Percentiles rank a stretch among this genome's conserved stretches.
phyloP scores from a whole-genome alignment of 2,888 invertebrate genomes.

The Apamea sordens region DNA sequence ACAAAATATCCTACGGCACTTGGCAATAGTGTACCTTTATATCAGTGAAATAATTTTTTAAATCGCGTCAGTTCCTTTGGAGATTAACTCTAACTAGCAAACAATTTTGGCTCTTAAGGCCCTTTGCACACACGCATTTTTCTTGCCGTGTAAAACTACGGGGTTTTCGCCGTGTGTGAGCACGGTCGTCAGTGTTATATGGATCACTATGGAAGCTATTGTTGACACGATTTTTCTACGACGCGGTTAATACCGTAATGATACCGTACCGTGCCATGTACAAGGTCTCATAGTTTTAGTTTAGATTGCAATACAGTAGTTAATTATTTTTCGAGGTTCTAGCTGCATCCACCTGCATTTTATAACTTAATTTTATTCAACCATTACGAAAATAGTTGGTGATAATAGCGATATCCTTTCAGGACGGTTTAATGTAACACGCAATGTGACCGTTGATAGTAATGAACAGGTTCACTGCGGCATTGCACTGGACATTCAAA shows the following conservation, averaged over 20 bases:
- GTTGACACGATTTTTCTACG: no score
- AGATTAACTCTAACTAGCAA: neutral
- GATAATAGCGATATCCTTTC: neutral
- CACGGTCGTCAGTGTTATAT: neutral
- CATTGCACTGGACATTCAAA: conserved; percentile 7
- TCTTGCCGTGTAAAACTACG: no score
- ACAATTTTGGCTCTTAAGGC: neutral
- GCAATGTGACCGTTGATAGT: neutral
- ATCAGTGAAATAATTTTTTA: neutral
- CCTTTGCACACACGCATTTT: neutral
- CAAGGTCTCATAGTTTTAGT: neutral
- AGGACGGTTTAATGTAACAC: neutral
- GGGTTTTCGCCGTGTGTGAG: neutral
- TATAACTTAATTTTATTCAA: neutral
- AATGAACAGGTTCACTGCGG: neutral
- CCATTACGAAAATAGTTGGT: neutral
- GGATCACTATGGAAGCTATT: no score
- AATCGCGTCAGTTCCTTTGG: neutral
- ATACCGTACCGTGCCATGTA: no score
- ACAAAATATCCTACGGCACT: neutral
- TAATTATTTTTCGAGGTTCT: neutral
- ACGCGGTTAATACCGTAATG: no score
- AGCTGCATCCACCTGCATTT: neutral
- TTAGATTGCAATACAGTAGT: neutral
- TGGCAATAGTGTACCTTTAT: neutral